Conservation (phyloP, 2,888 invertebrate genomes). For the Neoscelio sp. region DNA sequence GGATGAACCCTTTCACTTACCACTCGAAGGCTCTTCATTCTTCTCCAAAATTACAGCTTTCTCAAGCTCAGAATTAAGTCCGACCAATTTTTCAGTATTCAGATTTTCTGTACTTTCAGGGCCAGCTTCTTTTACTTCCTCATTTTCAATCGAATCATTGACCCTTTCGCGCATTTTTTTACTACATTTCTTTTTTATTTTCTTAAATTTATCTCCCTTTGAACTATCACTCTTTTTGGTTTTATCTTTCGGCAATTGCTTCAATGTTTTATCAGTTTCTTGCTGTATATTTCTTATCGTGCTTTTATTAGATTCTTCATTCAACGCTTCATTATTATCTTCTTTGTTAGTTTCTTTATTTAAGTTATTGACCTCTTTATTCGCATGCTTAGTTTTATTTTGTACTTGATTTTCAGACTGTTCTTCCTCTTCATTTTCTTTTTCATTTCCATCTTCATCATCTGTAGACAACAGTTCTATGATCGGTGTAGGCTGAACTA, state of each 20-base stretch:
- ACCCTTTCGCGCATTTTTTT: slow-evolving; percentile 15
- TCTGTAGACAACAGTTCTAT: slow-evolving; percentile 81
- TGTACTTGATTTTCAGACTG: slow-evolving; percentile 50
- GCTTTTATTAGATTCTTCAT: slow-evolving; percentile 50
- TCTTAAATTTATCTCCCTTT: slow-evolving; percentile 26
- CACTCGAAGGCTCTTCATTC: slow-evolving; percentile 5
- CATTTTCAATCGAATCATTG: not conserved
- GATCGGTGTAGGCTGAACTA: slow-evolving; percentile 80
- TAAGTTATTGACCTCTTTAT: slow-evolving; percentile 22
- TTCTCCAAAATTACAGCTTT: slow-evolving; percentile 3
- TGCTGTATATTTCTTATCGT: slow-evolving; percentile 12
- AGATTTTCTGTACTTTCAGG: slow-evolving; percentile 7
- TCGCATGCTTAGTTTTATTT: slow-evolving; percentile 53
- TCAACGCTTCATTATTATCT: slow-evolving; percentile 9
- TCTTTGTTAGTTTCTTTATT: slow-evolving; percentile 23
- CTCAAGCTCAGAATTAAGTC: not conserved
- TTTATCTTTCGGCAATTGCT: slow-evolving; percentile 25
- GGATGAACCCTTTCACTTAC: slow-evolving; percentile 34
- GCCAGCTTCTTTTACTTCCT: slow-evolving; percentile 12
- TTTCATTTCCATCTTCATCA: slow-evolving; percentile 77
- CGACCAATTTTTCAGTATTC: slow-evolving; percentile 27
- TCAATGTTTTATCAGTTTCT: slow-evolving; percentile 6
- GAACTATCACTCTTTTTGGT: slow-evolving; percentile 49
- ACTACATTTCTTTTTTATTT: slow-evolving; percentile 21
- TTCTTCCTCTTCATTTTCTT: slow-evolving; percentile 61